Conservation (phyloP, 2,113 vertebrate genomes). For the Columba livia region DNA sequence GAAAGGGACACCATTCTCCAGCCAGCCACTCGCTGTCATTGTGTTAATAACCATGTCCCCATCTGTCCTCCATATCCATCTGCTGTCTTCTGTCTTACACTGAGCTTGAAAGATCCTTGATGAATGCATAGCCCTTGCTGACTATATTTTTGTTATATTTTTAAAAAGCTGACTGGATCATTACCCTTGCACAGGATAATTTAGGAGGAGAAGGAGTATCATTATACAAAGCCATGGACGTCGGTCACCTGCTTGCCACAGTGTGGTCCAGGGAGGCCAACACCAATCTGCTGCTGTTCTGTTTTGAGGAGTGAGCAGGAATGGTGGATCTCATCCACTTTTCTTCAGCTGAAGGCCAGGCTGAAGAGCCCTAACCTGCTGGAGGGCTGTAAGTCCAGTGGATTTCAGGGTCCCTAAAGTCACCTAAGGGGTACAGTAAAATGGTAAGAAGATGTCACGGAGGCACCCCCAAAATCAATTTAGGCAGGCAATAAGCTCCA, state of each 20-base stretch:
- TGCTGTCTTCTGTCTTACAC: not conserved
- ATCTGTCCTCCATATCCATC: slow-evolving; percentile 4
- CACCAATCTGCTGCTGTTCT: not conserved
- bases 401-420: not conserved
- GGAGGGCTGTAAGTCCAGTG: not conserved
- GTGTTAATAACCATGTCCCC: not conserved
- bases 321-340: not conserved
- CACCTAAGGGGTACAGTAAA: not conserved
- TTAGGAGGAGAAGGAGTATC: not conserved
- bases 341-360: not conserved
- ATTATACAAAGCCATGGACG: not conserved
- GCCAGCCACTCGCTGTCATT: not conserved
- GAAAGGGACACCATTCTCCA: not conserved
- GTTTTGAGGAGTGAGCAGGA: not conserved
- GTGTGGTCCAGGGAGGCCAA: accelerated
- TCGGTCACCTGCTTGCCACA: accelerated
- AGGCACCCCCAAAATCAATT: no score
- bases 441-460: not conserved
- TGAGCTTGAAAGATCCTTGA: not conserved
- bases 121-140: not conserved
- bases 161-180: not conserved
- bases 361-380: accelerated
- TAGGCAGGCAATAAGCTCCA: no score
- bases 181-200: not conserved
- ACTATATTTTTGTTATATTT: not conserved